A percentile compares a stretch with the other conserved stretches of the same genome.
These are phyloP conservation scores for Lagorchestes hirsutus DNA, from an alignment of 2,797 vertebrate genomes.

Conservation along the genomic window DNA sequence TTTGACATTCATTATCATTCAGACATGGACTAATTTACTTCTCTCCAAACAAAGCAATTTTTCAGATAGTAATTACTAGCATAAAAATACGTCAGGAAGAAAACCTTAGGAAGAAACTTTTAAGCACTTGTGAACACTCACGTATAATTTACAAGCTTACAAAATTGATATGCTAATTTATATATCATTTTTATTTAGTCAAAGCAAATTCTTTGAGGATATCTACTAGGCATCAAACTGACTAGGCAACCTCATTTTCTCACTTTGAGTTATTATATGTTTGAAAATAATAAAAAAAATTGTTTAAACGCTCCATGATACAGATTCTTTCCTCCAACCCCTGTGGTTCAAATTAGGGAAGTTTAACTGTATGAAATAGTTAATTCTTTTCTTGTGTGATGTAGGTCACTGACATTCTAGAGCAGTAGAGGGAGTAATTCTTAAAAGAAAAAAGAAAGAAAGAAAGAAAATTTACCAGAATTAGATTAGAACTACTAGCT, in stretches of 20 bases:
- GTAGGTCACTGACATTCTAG: constrained; percentile 68
- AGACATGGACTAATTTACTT: constrained; percentile 38
- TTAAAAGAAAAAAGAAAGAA: background rate
- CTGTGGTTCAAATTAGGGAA: background rate
- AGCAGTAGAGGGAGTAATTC: constrained; percentile 78
- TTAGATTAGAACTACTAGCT: constrained; percentile 18
- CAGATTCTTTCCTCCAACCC: constrained; percentile 22
- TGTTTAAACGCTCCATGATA: constrained; percentile 5
- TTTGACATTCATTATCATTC: background rate
- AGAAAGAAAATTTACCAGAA: constrained; percentile 43
- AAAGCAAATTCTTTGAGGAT: constrained; percentile 1
- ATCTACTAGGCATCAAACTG: background rate
- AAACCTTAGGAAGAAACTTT: constrained; percentile 47
- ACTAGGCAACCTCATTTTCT: constrained; percentile 12
- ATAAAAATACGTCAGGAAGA: background rate
- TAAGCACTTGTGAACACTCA: constrained; percentile 15
- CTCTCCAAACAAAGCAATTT: constrained; percentile 34
- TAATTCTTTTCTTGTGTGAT: constrained; percentile 52
- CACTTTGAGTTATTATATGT: constrained; percentile 41
- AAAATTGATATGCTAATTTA: constrained; percentile 1
- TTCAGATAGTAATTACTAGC: background rate
- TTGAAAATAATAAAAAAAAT: constrained; percentile 41
- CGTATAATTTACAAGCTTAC: constrained; percentile 22
- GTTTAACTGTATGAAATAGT: constrained; percentile 30
- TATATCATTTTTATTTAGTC: constrained; percentile 31